Evolutionary conservation across 53 echinoderm and acorn worm species (phyloP).

Genomic region (Holothuria leucospilota): DNA sequence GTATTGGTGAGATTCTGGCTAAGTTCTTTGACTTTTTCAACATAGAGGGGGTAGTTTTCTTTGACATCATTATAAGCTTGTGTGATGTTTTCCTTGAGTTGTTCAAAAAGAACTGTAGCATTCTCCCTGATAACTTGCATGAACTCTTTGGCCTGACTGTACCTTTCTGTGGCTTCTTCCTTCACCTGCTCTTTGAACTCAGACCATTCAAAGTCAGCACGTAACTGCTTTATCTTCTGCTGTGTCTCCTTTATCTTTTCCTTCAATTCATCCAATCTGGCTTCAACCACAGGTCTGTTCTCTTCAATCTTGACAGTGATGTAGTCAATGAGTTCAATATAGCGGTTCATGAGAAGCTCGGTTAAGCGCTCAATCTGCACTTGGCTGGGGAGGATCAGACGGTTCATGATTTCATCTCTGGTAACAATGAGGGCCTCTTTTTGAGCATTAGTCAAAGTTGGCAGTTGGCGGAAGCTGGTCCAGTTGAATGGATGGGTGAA

Average conservation of each 20-base stretch:
- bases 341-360: neutral
- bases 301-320: constrained; percentile 14
- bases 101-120: constrained; percentile 49
- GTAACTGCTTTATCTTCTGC: constrained; percentile 58
- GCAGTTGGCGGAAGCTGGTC: constrained; percentile 88
- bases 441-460: constrained; percentile 80
- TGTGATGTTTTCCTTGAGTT: constrained; percentile 20
- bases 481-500: constrained; percentile 95
- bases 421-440: constrained; percentile 72
- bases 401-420: constrained; percentile 50
- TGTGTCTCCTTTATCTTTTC: constrained; percentile 74
- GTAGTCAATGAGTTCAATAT: constrained; percentile 13
- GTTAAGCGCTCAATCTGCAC: constrained; percentile 34
- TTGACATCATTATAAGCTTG: constrained; percentile 32
- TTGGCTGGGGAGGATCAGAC: constrained; percentile 30
- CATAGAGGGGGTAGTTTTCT: constrained; percentile 56
- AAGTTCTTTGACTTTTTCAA: constrained; percentile 45
- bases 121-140: constrained; percentile 29
- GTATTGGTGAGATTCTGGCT: constrained; percentile 17
- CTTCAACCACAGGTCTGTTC: constrained; percentile 71
- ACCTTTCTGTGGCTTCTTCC: neutral
- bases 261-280: constrained; percentile 70
- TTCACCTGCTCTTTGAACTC: constrained; percentile 51
- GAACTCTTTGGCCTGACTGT: constrained; percentile 28
- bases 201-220: constrained; percentile 29